Evolutionary conservation across 1,140 invertebrate species (phyloP).

Genomic region (Drosophila hydei): DNA sequence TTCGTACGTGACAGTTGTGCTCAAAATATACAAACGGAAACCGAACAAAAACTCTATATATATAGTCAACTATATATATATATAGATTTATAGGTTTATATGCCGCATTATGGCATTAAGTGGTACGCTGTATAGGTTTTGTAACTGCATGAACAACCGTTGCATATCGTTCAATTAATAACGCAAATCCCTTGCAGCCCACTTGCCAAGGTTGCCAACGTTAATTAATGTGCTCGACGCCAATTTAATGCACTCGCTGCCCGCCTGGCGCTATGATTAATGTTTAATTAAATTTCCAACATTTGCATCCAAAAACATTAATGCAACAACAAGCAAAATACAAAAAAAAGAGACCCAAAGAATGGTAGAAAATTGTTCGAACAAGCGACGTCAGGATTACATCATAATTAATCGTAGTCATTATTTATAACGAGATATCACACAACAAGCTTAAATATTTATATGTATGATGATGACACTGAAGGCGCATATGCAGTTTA

Average conservation of each 20-base stretch:
- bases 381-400: conserved; percentile 51
- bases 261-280: conserved; percentile 61
- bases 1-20: conserved; percentile 67
- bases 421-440: conserved; percentile 76
- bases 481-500: conserved; percentile 8
- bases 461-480: conserved; percentile 19
- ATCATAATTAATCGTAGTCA: conserved; percentile 75
- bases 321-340: conserved; percentile 19
- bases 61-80: neutral
- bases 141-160: conserved; percentile 5
- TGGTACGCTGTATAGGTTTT: conserved; percentile 22
- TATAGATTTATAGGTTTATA: neutral
- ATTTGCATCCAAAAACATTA: conserved; percentile 25
- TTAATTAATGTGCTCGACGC: conserved; percentile 71
- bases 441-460: conserved; percentile 12
- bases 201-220: conserved; percentile 55
- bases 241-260: conserved; percentile 49
- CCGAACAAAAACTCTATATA: conserved; percentile 20
- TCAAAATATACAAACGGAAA: conserved; percentile 36
- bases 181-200: conserved; percentile 71
- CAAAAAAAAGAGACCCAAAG: neutral
- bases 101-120: neutral
- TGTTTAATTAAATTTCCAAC: conserved; percentile 75
- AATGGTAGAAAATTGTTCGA: neutral
- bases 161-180: conserved; percentile 71